Base-by-base conservation (phyloP, 2,797 vertebrate species). In the Adelosebastes latens region DNA sequence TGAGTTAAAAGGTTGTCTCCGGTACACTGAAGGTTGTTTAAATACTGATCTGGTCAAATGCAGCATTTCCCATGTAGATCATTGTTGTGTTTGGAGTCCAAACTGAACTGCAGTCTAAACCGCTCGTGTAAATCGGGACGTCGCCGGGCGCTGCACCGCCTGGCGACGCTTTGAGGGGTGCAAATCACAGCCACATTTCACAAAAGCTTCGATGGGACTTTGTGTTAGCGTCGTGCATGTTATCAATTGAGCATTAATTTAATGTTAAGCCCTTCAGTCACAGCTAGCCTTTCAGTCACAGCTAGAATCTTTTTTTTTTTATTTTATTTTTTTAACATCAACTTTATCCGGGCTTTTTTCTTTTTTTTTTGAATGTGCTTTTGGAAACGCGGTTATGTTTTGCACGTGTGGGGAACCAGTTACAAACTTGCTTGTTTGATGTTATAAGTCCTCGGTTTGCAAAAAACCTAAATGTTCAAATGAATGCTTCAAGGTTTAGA, bases 1-100 rank as follows among this genome's bases (percentile, higher is more conserved):
- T 72, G 31, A 74, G 65, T 77, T 78, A 80, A 84, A 70, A 84
- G 55, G 79, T 70, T 20, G 56, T 49, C 59, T 67, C 10, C 77
- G 72, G 76, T 84, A 86, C 88, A 92, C 88, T 79, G 49, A 77
- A 83, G 70, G 34, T 72, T 13, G 72, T 65, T 74, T 71, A 76
- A 92, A 91, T 91, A 91, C 86, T 90, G 87, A 84, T 76, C 76
- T 77, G 85, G 83, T 83, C 76, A 81, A 85, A 80, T 63, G 68
- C 64, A 89, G 77, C 76, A 65, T 59, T 71, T 83, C 66, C 59
- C 18, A 42, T 32, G 62, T 32, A 22, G 49, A 56, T 63, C 34
- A 36, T 10, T 20, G 14, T 39, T 10, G 7, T 2, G 22, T 70
- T 6, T 34, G 2, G 9, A 73, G 64, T 56, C 64, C 70, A 83